Percentiles rank a stretch among this genome's conserved stretches.
Conservation (phyloP, 2,113 vertebrate species). For the Apistogramma diplotaenia region DNA sequence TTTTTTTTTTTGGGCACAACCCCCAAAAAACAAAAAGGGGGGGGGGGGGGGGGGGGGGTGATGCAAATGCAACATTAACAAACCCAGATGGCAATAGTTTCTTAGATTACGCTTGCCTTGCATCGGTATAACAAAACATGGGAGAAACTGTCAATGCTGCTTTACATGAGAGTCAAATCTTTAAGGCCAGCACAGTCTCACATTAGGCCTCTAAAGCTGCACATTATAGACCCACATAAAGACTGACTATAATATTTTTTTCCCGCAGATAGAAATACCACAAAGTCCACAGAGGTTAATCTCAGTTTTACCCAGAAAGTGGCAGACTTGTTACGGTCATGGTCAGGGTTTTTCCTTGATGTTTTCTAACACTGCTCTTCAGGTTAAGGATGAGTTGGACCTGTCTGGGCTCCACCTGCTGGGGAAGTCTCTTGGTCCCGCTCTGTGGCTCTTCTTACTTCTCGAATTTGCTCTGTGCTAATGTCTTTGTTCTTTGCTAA, state of each 20-base stretch:
- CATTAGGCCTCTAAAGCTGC: background rate
- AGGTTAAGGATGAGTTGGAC: background rate
- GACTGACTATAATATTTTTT: background rate
- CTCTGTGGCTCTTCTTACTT: background rate
- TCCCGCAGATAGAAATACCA: background rate
- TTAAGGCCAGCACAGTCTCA: background rate
- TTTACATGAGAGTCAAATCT: background rate
- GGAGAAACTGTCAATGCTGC: background rate
- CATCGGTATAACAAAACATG: background rate
- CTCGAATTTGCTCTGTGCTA: background rate
- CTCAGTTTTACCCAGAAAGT: background rate
- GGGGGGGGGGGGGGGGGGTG: no score
- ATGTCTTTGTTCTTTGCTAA: background rate
- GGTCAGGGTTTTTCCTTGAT: background rate
- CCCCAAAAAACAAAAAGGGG: no score
- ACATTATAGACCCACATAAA: no score
- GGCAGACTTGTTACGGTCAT: background rate
- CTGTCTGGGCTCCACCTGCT: rapidly evolving
- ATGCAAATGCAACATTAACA: constrained; percentile 18
- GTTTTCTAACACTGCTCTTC: background rate
- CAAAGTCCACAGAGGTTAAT: background rate
- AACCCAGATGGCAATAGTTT: constrained; percentile 24
- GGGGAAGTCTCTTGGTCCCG: background rate
- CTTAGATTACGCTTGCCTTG: background rate
- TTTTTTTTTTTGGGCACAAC: no score